Percentiles rank a stretch among this genome's conserved stretches.
Evolutionary conservation across 2,113 vertebrate species (phyloP).

Genomic region (Argyrosomus japonicus): DNA sequence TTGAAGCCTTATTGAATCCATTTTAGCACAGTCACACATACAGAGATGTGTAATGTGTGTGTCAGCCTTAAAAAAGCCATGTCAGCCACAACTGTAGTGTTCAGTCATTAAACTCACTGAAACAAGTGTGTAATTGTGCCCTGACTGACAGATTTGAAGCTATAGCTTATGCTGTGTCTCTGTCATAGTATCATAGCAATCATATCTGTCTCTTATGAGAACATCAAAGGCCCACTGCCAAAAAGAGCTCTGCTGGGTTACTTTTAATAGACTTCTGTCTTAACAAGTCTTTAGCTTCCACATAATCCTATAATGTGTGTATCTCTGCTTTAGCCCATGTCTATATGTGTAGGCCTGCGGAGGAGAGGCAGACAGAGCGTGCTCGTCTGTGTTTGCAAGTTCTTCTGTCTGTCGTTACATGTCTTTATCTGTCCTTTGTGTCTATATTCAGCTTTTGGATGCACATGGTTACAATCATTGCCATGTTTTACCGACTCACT

Average conservation of each 20-base stretch:
- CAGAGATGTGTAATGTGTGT: too few relatives aligned
- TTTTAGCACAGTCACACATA: too few relatives aligned
- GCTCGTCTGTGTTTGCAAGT: background rate
- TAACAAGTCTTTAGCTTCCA: background rate
- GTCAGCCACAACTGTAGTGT: background rate
- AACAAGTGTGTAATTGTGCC: background rate
- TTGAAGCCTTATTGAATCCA: too few relatives aligned
- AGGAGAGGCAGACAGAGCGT: background rate
- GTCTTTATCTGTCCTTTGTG: background rate
- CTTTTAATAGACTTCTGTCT: background rate
- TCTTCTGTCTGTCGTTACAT: background rate
- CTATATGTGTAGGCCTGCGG: background rate
- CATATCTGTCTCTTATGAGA: background rate
- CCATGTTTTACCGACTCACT: background rate
- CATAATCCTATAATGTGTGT: conserved; percentile 1
- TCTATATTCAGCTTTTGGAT: background rate
- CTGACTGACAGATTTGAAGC: background rate
- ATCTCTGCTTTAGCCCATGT: too few relatives aligned
- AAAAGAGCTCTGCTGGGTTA: background rate
- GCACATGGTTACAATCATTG: background rate
- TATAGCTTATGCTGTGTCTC: background rate
- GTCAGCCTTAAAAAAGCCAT: background rate
- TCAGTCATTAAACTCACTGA: background rate
- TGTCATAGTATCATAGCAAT: background rate
- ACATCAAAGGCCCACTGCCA: background rate